These are phyloP conservation scores for Plestiodon gilberti DNA, from an alignment of 2,113 vertebrate genomes.

Conservation along the genomic window DNA sequence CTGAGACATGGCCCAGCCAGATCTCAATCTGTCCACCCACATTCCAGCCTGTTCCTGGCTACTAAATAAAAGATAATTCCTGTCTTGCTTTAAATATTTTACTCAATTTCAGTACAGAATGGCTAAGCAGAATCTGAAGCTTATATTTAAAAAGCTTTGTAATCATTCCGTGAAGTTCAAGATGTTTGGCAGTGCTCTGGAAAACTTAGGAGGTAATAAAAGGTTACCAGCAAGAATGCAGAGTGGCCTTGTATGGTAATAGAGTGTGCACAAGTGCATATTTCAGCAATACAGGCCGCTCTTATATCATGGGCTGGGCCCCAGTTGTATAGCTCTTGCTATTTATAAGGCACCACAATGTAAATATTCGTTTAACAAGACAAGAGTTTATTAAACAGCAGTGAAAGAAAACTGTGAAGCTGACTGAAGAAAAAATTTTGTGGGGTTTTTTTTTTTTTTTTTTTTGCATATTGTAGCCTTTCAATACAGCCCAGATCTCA, in stretches of 20 bases:
- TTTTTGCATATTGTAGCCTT: conserved; percentile 49
- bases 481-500: conserved; percentile 38
- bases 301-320: conserved; percentile 50
- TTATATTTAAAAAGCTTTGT: conserved; percentile 75
- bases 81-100: conserved; percentile 38
- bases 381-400: conserved; percentile 56
- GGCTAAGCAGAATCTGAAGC: conserved; percentile 62
- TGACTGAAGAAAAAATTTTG: background rate
- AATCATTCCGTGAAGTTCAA: conserved; percentile 74
- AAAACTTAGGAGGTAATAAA: conserved; percentile 79
- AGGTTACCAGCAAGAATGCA: conserved; percentile 78
- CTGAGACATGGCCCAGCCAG: background rate
- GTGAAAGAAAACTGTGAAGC: conserved; percentile 51
- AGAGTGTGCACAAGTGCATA: conserved; percentile 54
- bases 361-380: conserved; percentile 52
- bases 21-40: background rate
- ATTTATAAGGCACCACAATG: conserved; percentile 32
- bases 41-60: background rate
- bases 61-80: background rate
- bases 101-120: conserved; percentile 46
- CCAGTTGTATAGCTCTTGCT: conserved; percentile 25
- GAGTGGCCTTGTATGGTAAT: conserved; percentile 87
- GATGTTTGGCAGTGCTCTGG: conserved; percentile 73
- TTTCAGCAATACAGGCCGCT: conserved; percentile 46
- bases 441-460: conserved; percentile 42